phyloP scores from a whole-genome alignment of 1,140 invertebrate species.

The Eciton burchellii region DNA sequence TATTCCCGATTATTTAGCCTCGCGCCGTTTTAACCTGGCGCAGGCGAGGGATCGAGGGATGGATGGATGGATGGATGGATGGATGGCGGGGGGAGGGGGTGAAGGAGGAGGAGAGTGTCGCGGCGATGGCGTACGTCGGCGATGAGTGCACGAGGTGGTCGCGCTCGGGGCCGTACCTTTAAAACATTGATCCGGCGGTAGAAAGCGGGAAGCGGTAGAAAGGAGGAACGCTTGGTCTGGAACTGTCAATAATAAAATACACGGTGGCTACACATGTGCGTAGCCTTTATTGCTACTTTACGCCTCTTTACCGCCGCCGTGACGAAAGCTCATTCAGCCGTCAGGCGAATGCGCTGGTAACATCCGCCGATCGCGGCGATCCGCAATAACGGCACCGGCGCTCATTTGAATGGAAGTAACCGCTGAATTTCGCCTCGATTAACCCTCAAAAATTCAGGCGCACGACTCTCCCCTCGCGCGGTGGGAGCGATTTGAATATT shows the following conservation, averaged over 20 bases:
- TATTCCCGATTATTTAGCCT: neutral
- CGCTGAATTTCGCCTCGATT: constrained; percentile 72
- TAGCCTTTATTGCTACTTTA: neutral
- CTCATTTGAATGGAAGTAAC: constrained; percentile 66
- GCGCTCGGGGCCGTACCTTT: neutral
- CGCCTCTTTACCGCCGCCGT: neutral
- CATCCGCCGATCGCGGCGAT: constrained; percentile 16
- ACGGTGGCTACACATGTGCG: too few species aligned
- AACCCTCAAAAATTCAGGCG: constrained; percentile 74
- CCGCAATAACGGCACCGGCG: constrained; percentile 41
- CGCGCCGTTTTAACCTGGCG: neutral
- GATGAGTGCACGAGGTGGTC: too few species aligned
- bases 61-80: too few species aligned
- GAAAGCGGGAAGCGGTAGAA: too few species aligned
- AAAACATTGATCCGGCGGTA: neutral
- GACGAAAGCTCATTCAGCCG: constrained; percentile 8
- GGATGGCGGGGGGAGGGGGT: too few species aligned
- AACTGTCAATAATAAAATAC: too few species aligned
- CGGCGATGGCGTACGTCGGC: too few species aligned
- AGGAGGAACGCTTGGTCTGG: too few species aligned
- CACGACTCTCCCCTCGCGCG: constrained; percentile 63
- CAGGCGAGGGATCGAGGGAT: neutral
- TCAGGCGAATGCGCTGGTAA: constrained; percentile 12
- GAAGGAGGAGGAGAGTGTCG: too few species aligned
- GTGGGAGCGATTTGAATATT: constrained; percentile 77